Percentiles rank a stretch among this genome's conserved stretches.
These are phyloP conservation scores for Calyptommatus sinebrachiatus DNA, from an alignment of 2,113 vertebrate species.

Conservation along the genomic window DNA sequence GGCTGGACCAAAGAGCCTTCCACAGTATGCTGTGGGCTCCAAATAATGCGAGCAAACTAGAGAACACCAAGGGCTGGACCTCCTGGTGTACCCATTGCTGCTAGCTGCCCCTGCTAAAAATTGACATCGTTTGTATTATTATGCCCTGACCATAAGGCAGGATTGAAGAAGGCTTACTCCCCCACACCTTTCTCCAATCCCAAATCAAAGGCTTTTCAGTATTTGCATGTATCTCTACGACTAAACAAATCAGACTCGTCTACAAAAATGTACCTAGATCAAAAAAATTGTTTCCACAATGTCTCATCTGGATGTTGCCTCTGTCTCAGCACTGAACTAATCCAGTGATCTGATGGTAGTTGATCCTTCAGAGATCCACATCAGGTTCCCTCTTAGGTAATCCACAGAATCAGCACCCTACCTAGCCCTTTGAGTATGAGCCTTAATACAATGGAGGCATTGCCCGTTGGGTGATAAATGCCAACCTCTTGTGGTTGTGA, in stretches of 20 bases:
- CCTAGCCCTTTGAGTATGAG: slow-evolving; percentile 1
- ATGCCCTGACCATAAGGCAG: slow-evolving; percentile 57
- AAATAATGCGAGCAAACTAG: too few species aligned
- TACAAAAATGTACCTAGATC: slow-evolving; percentile 26
- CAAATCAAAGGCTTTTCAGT: slow-evolving; percentile 42
- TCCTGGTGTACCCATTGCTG: too few species aligned
- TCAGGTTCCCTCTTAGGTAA: slow-evolving; percentile 4
- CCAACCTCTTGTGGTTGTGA: background rate
- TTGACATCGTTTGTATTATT: slow-evolving; percentile 52
- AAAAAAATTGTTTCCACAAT: background rate
- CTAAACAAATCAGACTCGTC: slow-evolving; percentile 38
- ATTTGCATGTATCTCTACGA: slow-evolving; percentile 5
- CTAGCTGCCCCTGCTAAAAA: slow-evolving; percentile 13
- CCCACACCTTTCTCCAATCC: slow-evolving; percentile 7
- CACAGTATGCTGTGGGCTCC: too few species aligned
- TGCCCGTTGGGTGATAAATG: fast-evolving
- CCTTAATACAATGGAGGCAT: slow-evolving; percentile 1
- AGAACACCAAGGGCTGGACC: too few species aligned
- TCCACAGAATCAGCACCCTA: slow-evolving; percentile 24
- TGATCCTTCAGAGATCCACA: slow-evolving; percentile 16
- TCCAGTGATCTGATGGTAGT: background rate
- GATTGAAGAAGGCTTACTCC: slow-evolving; percentile 31
- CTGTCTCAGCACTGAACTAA: background rate
- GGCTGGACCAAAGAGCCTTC: too few species aligned
- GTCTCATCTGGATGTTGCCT: slow-evolving; percentile 29